phyloP scores from a whole-genome alignment of 2,888 invertebrate genomes.

The Mythimna ferrago region DNA sequence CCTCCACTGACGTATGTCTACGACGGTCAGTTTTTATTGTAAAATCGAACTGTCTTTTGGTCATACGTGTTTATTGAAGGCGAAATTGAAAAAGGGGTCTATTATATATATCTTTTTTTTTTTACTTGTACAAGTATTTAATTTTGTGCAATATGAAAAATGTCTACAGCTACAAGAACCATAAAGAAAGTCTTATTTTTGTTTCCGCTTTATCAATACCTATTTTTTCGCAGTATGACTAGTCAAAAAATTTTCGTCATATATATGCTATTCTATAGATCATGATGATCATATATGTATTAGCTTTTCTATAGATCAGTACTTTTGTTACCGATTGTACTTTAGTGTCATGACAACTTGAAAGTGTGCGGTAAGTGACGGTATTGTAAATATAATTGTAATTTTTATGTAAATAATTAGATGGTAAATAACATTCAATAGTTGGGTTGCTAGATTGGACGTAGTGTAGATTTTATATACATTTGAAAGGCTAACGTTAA shows the following conservation, averaged over 20 bases:
- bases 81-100: not conserved
- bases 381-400: constrained; percentile 74
- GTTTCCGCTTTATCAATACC: not conserved
- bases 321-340: constrained; percentile 44
- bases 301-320: not conserved
- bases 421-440: constrained; percentile 71
- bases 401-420: constrained; percentile 81
- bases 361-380: constrained; percentile 26
- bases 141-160: not conserved
- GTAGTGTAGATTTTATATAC: constrained; percentile 82
- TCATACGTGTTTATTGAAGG: constrained; percentile 3
- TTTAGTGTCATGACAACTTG: constrained; percentile 8
- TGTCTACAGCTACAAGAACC: not conserved
- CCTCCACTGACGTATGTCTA: constrained; percentile 69
- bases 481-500: constrained; percentile 61
- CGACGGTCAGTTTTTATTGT: constrained; percentile 51
- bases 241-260: not conserved
- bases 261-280: not conserved
- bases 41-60: constrained; percentile 14
- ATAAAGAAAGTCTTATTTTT: not conserved
- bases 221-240: not conserved
- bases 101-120: not conserved
- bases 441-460: constrained; percentile 80
- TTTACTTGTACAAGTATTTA: not conserved
- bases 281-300: too few species aligned